A percentile compares a stretch with the other conserved stretches of the same genome.
phyloP scores from a whole-genome alignment of 2,797 vertebrate species.

The Capromys pilorides region DNA sequence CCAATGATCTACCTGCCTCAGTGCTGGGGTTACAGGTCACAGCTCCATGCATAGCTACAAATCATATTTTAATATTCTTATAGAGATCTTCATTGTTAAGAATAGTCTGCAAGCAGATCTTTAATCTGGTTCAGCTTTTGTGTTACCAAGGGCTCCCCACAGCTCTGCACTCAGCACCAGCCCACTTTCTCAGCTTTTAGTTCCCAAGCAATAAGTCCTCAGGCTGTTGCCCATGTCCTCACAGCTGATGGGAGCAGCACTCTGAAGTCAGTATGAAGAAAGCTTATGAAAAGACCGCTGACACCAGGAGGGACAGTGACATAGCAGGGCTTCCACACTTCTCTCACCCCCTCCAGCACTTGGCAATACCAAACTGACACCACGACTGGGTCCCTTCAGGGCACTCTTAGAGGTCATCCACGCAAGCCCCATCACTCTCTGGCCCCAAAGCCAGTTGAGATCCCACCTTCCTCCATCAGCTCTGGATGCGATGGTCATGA shows the following conservation, averaged over 20 bases:
- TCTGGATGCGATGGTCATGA: neutral
- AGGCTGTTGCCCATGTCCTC: neutral
- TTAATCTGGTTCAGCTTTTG: neutral
- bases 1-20: neutral
- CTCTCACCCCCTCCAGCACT: neutral
- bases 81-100: neutral
- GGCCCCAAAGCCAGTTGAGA: neutral
- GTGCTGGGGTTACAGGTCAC: neutral
- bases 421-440: neutral
- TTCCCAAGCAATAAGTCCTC: no score
- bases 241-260: neutral
- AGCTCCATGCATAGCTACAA: neutral
- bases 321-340: neutral
- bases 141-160: neutral
- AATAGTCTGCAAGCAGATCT: neutral
- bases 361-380: neutral
- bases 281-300: neutral
- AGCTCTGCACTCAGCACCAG: neutral
- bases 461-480: neutral
- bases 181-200: neutral
- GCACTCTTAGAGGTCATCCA: neutral
- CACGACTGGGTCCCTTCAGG: rapidly evolving
- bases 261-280: no score
- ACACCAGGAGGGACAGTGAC: no score
- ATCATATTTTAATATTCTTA: no score